Conservation (phyloP, 2,797 vertebrate species). For the Anas georgica region DNA sequence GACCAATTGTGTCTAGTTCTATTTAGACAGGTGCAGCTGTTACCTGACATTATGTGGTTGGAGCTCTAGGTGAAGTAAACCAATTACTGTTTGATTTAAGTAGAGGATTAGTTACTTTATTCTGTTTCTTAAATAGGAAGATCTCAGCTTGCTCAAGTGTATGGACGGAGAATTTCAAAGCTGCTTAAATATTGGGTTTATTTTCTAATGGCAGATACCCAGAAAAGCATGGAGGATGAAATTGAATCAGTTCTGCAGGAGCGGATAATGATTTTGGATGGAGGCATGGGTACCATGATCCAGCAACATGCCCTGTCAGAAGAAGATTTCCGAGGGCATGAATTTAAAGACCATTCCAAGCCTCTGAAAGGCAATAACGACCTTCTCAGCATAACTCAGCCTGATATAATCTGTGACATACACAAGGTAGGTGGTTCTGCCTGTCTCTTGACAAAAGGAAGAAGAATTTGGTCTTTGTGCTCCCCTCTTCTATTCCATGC, state of each 20-base stretch:
- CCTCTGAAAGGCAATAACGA: slow-evolving; percentile 95
- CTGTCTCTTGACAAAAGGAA: not conserved
- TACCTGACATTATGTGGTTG: not conserved
- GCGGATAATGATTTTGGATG: slow-evolving; percentile 92
- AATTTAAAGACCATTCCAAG: slow-evolving; percentile 86
- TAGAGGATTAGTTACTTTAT: not conserved
- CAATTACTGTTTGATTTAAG: not conserved
- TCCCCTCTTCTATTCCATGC: not conserved
- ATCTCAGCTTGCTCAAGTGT: not conserved
- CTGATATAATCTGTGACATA: slow-evolving; percentile 87
- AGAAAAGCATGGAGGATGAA: slow-evolving; percentile 76
- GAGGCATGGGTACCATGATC: slow-evolving; percentile 98
- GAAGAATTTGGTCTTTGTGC: not conserved
- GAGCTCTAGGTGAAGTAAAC: not conserved
- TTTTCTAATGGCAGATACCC: slow-evolving; percentile 29
- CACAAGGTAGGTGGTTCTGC: slow-evolving; percentile 85
- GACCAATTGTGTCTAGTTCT: not conserved
- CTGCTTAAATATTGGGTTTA: not conserved
- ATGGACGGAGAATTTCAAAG: not conserved
- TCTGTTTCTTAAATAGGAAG: not conserved
- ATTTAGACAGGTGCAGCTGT: not conserved
- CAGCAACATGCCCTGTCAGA: slow-evolving; percentile 85
- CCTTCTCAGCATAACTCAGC: slow-evolving; percentile 91
- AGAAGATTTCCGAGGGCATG: slow-evolving; percentile 86
- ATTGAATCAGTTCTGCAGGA: slow-evolving; percentile 82